Evolutionary conservation across 2,888 invertebrate genomes (phyloP).

Genomic region (Meliscaeva auricollis): DNA sequence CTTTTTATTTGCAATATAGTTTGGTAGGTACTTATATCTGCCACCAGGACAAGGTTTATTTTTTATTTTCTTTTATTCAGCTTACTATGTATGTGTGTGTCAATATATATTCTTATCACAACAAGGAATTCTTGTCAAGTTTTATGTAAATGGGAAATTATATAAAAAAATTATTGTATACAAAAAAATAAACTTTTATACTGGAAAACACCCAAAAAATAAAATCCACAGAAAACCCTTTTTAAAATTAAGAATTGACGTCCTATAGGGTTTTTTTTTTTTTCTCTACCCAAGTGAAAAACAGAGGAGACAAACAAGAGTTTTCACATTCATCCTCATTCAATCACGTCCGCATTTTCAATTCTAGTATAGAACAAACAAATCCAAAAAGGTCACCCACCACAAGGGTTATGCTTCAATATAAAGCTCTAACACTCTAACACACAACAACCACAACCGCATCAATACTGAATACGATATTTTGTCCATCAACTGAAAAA

Average conservation of each 20-base stretch:
- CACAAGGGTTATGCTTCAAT: slow-evolving; percentile 2
- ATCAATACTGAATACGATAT: slow-evolving; percentile 27
- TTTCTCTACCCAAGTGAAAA: not conserved
- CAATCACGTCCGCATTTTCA: slow-evolving; percentile 33
- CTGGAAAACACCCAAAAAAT: not conserved
- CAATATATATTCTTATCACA: not conserved
- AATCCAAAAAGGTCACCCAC: slow-evolving; percentile 20
- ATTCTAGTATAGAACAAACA: slow-evolving; percentile 17
- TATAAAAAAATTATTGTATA: not conserved
- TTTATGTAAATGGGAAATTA: not conserved
- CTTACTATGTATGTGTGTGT: not conserved
- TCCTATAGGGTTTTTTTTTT: not conserved
- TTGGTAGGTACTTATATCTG: not conserved
- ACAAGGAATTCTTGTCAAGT: not conserved
- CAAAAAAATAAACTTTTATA: not conserved
- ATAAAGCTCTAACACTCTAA: not conserved
- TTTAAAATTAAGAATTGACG: slow-evolving; percentile 13
- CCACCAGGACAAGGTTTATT: not conserved
- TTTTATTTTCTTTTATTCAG: not conserved
- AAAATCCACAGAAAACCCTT: not conserved
- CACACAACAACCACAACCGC: slow-evolving; percentile 6
- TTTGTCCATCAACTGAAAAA: slow-evolving; percentile 4
- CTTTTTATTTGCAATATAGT: not conserved
- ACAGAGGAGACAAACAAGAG: not conserved
- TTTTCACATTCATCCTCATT: not conserved